A percentile compares a stretch with the other conserved stretches of the same genome.
Conservation (phyloP, 2,113 vertebrate genomes). For the Pachypanchax playfairii region DNA sequence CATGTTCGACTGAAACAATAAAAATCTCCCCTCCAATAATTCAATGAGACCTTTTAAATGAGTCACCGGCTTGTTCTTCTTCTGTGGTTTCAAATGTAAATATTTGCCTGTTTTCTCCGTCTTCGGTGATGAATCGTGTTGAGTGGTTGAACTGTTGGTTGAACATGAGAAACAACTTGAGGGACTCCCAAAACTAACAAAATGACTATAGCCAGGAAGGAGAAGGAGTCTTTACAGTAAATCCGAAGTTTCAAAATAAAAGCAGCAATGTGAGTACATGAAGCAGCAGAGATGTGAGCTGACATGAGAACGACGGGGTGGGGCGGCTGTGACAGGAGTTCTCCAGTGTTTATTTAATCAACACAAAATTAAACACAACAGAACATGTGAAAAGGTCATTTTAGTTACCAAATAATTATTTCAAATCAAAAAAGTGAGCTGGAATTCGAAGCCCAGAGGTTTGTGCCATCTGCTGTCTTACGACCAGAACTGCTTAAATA, state of each 20-base stretch:
- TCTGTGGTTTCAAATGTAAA: slow-evolving; percentile 25
- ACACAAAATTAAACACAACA: neutral
- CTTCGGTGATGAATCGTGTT: neutral
- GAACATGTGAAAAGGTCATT: neutral
- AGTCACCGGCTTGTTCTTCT: neutral
- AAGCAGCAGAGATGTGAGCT: slow-evolving; percentile 4
- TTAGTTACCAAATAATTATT: neutral
- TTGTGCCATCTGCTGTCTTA: too few relatives aligned
- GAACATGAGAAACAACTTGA: neutral
- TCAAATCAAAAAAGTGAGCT: neutral
- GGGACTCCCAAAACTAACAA: neutral
- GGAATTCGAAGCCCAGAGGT: too few relatives aligned
- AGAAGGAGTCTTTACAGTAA: neutral
- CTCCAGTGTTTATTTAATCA: neutral
- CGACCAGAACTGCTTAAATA: neutral
- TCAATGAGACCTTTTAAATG: neutral
- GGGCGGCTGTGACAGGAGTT: slow-evolving; percentile 4
- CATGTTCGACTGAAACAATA: neutral
- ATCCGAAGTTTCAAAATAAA: neutral
- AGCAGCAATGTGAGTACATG: slow-evolving; percentile 21
- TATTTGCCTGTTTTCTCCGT: slow-evolving; percentile 17
- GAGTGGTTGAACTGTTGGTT: neutral
- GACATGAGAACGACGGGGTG: neutral
- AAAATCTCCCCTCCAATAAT: neutral
- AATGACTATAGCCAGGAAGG: neutral